Percentiles rank a stretch among this genome's conserved stretches.
phyloP scores from a whole-genome alignment of 2,888 invertebrate species.

The Euclidia mi region DNA sequence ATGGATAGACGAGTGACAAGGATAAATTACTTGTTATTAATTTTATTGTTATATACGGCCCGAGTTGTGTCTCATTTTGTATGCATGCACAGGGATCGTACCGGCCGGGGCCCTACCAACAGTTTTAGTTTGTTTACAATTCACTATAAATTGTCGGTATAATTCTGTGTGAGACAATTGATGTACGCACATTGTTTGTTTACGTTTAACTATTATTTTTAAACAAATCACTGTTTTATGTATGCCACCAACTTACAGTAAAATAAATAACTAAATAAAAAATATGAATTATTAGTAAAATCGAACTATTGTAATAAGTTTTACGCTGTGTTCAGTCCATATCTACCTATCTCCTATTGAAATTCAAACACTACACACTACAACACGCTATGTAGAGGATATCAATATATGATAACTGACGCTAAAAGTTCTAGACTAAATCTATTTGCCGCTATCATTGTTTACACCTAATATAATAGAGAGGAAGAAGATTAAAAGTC shows the following conservation, averaged over 20 bases:
- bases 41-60: constrained; percentile 64
- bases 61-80: constrained; percentile 60
- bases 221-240: too few relatives aligned
- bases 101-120: constrained; percentile 29
- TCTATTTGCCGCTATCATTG: constrained; percentile 68
- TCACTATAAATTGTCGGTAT: constrained; percentile 33
- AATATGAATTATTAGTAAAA: too few relatives aligned
- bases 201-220: too few relatives aligned
- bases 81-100: constrained; percentile 69
- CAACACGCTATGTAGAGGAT: constrained; percentile 75
- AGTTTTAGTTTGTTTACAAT: constrained; percentile 43
- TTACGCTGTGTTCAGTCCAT: constrained; percentile 71
- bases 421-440: constrained; percentile 55
- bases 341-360: constrained; percentile 78
- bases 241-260: too few relatives aligned
- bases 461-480: constrained; percentile 60
- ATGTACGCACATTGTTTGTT: not conserved
- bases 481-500: constrained; percentile 66
- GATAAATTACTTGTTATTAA: constrained; percentile 75
- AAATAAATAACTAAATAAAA: too few relatives aligned
- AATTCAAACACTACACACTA: constrained; percentile 79
- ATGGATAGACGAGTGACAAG: constrained; percentile 58
- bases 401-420: constrained; percentile 61
- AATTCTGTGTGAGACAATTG: constrained; percentile 15
- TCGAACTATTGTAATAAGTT: constrained; percentile 4